Conservation (phyloP, 2,113 vertebrate genomes). For the Naja naja region DNA sequence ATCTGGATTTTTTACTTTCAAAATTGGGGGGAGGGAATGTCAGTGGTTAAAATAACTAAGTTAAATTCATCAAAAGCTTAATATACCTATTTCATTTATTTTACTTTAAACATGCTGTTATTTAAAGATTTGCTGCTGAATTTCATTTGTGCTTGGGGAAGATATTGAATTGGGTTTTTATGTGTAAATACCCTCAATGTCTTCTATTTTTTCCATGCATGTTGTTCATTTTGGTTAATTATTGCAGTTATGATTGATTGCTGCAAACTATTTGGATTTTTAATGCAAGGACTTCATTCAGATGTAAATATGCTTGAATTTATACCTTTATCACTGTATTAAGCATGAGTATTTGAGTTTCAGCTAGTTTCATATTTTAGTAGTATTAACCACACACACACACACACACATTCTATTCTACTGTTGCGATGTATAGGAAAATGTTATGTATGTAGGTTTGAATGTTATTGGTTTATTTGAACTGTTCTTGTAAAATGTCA, state of each 20-base stretch:
- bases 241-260: neutral
- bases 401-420: too few species aligned
- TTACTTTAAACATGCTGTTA: neutral
- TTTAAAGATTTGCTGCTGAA: neutral
- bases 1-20: neutral
- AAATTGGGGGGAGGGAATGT: neutral
- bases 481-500: too few species aligned
- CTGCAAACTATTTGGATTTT: neutral
- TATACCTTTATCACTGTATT: neutral
- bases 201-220: slow-evolving; percentile 14
- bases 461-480: too few species aligned
- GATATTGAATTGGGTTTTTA: slow-evolving; percentile 22
- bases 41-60: neutral
- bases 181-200: neutral
- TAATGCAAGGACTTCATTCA: neutral
- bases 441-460: too few species aligned
- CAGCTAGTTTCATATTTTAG: neutral
- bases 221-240: neutral
- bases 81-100: neutral
- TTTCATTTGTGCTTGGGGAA: neutral
- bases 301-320: neutral
- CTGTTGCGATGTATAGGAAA: too few species aligned
- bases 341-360: neutral
- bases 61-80: neutral
- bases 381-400: neutral